Base-by-base conservation (phyloP, 1,140 invertebrate species). In the Bombus confusus region DNA sequence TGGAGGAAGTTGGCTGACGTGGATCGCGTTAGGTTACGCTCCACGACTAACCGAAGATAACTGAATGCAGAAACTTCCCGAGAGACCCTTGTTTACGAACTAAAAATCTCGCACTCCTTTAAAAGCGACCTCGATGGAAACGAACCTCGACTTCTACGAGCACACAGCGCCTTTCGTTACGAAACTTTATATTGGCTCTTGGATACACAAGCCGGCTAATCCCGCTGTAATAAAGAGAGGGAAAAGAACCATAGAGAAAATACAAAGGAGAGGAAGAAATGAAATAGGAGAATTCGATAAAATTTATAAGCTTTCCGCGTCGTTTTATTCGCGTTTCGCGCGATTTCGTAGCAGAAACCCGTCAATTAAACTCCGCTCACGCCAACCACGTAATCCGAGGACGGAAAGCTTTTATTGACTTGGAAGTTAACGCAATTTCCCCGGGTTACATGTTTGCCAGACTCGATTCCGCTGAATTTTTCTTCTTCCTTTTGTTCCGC, bases 391-490 rank as follows among this genome's bases (percentile, higher is more conserved):
- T 69, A 76, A 52, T 74, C 34, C 31, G 6, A 12, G 25, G 28
- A 39, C 31, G 43, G 47, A 57, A 57, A 31, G 43, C n/a, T 31
- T 87, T 87, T 82, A 87, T 89, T 83, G 80, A 86, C 80, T 80
- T 37, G 71, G 25, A 83, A 87, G 86, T 87, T 85, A 85, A 87
- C 79, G 59, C 78, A 81, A 69, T 86, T 89, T 83, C 73, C 77
- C 76, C 75, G 75, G 34, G 28, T 77, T 73, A 43, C 77, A 80
- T 73, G 73, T 62, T 66, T 69, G 78, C 37, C 15, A 34, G 71
- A 25, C 28, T 37, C 71, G 31, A 66, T 68, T 82, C 52, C 13
- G 8, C 6, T 25, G 39, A 22, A 76, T 66, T 68, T 47, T 37
- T 39, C 41, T 37, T 41, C 57, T 6, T 3, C 57, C 57, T 66